These are phyloP conservation scores for Akabosia matsudoensis DNA, from an alignment of 1,140 invertebrate species.

Conservation along the genomic window DNA sequence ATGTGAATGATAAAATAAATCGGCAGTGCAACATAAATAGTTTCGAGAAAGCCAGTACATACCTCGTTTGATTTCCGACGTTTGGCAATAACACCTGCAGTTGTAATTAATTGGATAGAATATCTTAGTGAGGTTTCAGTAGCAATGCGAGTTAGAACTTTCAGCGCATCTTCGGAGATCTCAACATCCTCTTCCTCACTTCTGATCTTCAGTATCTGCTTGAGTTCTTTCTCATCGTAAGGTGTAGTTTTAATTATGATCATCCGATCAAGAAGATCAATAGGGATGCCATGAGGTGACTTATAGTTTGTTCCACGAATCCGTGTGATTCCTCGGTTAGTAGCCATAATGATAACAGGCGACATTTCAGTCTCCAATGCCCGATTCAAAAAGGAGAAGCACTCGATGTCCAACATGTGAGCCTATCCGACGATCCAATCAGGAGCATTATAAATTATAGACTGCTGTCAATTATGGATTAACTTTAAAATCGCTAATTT, in stretches of 20 bases:
- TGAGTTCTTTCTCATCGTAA: conserved; percentile 84
- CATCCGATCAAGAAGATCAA: conserved; percentile 92
- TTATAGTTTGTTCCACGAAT: conserved; percentile 75
- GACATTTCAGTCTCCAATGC: conserved; percentile 96
- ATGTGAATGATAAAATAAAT: background rate
- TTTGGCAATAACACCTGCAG: conserved; percentile 81
- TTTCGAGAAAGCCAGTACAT: conserved; percentile 26
- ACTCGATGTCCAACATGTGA: conserved; percentile 98
- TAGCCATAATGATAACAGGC: conserved; percentile 97
- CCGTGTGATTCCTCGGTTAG: conserved; percentile 94
- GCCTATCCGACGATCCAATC: conserved; percentile 67
- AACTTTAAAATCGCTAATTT: conserved; percentile 26
- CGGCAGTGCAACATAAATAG: background rate
- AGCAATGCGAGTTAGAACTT: conserved; percentile 86
- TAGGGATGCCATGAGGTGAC: conserved; percentile 93
- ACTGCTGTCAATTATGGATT: too few species aligned
- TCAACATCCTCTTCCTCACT: conserved; percentile 97
- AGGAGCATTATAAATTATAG: too few species aligned
- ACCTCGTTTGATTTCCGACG: conserved; percentile 79
- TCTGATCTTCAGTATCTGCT: conserved; percentile 79
- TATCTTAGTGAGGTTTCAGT: conserved; percentile 91
- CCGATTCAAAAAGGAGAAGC: conserved; percentile 95
- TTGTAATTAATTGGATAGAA: conserved; percentile 97
- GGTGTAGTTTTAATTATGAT: conserved; percentile 89
- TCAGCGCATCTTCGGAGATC: conserved; percentile 86